phyloP scores from a whole-genome alignment of 2,113 vertebrate genomes.

The Ptilorrhoa leucosticta region DNA sequence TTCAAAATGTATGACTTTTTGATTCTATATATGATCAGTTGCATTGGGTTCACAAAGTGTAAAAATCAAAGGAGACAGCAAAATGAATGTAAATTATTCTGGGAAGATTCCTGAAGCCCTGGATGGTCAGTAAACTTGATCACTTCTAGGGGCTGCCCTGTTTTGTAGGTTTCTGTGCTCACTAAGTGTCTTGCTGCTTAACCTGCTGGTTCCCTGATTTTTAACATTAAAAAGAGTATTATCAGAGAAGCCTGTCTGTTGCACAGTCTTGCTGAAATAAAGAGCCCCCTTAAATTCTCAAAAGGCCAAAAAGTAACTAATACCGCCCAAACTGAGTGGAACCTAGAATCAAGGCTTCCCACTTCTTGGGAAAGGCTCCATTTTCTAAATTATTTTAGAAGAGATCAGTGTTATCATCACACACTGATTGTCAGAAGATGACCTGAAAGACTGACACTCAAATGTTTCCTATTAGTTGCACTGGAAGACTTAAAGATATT shows the following conservation, averaged over 20 bases:
- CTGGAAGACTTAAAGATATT: not conserved
- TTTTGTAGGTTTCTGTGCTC: not conserved
- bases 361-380: not conserved
- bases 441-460: not conserved
- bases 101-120: not conserved
- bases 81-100: not conserved
- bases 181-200: not conserved
- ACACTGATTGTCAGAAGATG: not conserved
- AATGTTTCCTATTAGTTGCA: not conserved
- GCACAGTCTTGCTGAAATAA: not conserved
- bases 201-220: not conserved
- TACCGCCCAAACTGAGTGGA: not conserved
- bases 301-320: not conserved
- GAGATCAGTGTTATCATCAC: not conserved
- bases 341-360: not conserved
- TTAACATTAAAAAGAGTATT: not conserved
- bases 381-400: not conserved
- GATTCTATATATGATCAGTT: not conserved
- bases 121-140: not conserved
- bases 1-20: not conserved
- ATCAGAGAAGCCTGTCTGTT: not conserved
- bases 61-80: not conserved
- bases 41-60: not conserved
- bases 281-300: not conserved
- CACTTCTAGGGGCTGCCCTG: not conserved